Percentiles rank a stretch among this genome's conserved stretches.
These are phyloP conservation scores for Hemibagrus wyckioides DNA, from an alignment of 2,113 vertebrate genomes.

Conservation along the genomic window DNA sequence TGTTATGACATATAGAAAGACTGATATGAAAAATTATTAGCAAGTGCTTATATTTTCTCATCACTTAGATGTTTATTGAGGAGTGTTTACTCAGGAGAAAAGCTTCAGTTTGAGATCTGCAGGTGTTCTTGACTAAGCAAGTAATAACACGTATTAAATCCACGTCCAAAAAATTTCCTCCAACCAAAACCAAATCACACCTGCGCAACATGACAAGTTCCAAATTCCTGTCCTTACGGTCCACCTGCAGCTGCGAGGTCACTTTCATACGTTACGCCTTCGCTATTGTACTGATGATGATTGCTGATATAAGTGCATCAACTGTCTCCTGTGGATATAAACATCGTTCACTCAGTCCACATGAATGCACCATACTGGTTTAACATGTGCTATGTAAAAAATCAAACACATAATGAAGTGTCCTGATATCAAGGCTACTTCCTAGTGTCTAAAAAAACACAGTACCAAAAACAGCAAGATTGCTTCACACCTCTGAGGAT, in stretches of 20 bases:
- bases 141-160: slow-evolving; percentile 12
- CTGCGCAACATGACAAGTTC: not conserved
- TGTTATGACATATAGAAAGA: not conserved
- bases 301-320: slow-evolving; percentile 2
- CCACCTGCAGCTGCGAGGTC: slow-evolving; percentile 12
- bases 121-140: slow-evolving; percentile 22
- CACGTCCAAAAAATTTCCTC: not conserved
- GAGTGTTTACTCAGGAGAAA: not conserved
- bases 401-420: not conserved
- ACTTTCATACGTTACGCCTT: not conserved
- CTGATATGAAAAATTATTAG: not conserved
- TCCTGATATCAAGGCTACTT: not conserved
- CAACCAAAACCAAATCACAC: slow-evolving; percentile 16
- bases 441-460: not conserved
- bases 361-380: not conserved
- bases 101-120: not conserved
- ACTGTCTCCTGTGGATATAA: not conserved
- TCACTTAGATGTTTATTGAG: not conserved
- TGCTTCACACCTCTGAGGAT: too few relatives aligned
- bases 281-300: not conserved
- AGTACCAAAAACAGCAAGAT: not conserved
- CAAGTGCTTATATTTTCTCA: not conserved
- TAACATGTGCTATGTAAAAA: not conserved
- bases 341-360: not conserved
- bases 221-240: not conserved